A percentile compares a stretch with the other conserved stretches of the same genome.
phyloP scores from a whole-genome alignment of 2,113 vertebrate species.

The Dasyurus viverrinus region DNA sequence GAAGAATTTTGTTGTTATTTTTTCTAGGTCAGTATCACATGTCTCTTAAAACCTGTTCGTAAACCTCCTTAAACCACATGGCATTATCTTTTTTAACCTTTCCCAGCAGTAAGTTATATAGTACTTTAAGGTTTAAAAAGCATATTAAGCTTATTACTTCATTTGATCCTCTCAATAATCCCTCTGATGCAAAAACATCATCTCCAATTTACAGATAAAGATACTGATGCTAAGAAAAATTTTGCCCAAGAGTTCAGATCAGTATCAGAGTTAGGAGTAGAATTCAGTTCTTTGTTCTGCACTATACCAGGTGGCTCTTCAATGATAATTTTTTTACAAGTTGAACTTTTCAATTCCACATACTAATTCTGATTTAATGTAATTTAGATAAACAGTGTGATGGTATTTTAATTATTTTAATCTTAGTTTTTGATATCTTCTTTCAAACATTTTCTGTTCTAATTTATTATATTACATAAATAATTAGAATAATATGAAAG shows the following conservation, averaged over 20 bases:
- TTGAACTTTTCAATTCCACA: not conserved
- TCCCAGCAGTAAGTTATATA: not conserved
- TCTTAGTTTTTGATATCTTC: not conserved
- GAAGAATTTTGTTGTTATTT: too few relatives aligned
- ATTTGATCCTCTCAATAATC: not conserved
- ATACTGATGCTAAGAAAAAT: not conserved
- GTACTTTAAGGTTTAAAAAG: not conserved
- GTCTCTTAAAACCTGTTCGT: not conserved
- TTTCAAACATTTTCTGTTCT: not conserved
- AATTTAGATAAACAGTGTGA: not conserved
- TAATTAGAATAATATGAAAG: conserved; percentile 26
- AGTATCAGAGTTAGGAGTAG: not conserved
- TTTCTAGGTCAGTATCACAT: not conserved
- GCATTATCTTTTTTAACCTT: not conserved
- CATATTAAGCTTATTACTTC: not conserved
- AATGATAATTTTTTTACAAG: not conserved
- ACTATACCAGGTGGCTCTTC: not conserved
- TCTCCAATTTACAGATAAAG: not conserved
- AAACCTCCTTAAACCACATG: not conserved
- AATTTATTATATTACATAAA: not conserved
- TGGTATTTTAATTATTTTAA: not conserved
- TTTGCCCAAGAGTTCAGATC: not conserved
- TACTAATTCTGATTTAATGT: not conserved
- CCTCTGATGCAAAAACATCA: not conserved
- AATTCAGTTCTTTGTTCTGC: not conserved